Conservation (phyloP, 2,888 invertebrate genomes). For the Teleiodes luculella region DNA sequence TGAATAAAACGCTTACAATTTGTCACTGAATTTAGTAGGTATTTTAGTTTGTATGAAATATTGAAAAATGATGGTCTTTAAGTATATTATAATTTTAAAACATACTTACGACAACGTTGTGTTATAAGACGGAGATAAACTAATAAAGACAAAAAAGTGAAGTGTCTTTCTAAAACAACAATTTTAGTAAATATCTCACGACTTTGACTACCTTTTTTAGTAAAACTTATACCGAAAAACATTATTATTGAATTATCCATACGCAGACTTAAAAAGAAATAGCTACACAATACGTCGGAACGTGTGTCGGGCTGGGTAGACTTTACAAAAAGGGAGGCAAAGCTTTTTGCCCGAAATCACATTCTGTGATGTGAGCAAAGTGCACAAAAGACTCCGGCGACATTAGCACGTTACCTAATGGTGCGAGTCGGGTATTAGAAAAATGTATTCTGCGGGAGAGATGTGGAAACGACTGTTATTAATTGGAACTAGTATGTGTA, state of each 20-base stretch:
- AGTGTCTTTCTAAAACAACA: too few species aligned
- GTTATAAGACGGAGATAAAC: too few species aligned
- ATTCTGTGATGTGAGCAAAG: constrained; percentile 29
- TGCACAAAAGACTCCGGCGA: constrained; percentile 29
- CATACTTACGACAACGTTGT: too few species aligned
- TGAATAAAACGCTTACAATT: too few species aligned
- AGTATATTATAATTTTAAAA: too few species aligned
- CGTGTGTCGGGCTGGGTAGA: not conserved
- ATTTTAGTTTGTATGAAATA: too few species aligned
- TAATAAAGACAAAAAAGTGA: too few species aligned
- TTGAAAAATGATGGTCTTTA: too few species aligned
- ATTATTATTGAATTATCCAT: not conserved
- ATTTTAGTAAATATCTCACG: too few species aligned
- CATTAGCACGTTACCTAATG: constrained; percentile 48
- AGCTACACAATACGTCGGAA: not conserved
- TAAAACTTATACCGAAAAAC: not conserved
- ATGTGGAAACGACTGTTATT: constrained; percentile 5
- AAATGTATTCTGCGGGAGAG: constrained; percentile 37
- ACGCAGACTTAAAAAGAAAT: not conserved
- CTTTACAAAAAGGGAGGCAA: constrained; percentile 17
- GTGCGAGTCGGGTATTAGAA: constrained; percentile 41
- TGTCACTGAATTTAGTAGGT: too few species aligned
- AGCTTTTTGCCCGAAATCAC: constrained; percentile 24
- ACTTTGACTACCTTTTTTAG: too few species aligned
- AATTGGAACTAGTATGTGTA: too few species aligned